Evolutionary conservation across 1,140 invertebrate genomes (phyloP).

Genomic region (Heliothis subflexa): DNA sequence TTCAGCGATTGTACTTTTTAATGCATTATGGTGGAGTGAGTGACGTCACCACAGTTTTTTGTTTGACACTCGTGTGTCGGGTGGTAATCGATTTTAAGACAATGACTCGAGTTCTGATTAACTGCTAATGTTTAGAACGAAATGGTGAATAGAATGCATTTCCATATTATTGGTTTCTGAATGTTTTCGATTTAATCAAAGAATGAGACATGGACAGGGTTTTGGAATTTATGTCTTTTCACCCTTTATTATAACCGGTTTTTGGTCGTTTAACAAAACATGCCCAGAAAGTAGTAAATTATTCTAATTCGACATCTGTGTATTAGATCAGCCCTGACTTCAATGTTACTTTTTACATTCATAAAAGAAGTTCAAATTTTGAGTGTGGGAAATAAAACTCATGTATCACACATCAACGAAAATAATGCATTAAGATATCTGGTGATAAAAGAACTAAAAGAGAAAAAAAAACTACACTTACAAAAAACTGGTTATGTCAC

Average conservation of each 20-base stretch:
- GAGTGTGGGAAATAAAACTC: neutral
- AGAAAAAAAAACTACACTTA: neutral
- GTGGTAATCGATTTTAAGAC: slow-evolving; percentile 25
- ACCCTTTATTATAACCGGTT: neutral
- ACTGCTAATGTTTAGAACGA: slow-evolving; percentile 12
- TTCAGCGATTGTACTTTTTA: slow-evolving; percentile 72
- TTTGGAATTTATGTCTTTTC: neutral
- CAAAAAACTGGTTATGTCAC: neutral
- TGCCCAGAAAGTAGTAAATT: no score
- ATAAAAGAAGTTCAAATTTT: neutral
- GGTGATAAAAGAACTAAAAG: neutral
- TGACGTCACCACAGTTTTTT: slow-evolving; percentile 46
- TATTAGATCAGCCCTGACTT: no score
- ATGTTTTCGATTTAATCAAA: neutral
- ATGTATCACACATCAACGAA: neutral
- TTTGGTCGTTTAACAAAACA: no score
- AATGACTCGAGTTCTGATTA: slow-evolving; percentile 33
- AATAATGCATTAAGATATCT: no score
- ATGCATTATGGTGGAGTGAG: slow-evolving; percentile 67
- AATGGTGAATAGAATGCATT: neutral
- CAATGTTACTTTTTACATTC: no score
- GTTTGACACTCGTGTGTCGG: slow-evolving; percentile 29
- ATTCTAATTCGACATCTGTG: no score
- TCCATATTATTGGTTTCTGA: neutral
- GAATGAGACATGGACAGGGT: neutral